Percentiles rank a stretch among this genome's conserved stretches.
These are phyloP conservation scores for Pseudochirops corinnae DNA, from an alignment of 2,797 vertebrate genomes.

Conservation along the genomic window DNA sequence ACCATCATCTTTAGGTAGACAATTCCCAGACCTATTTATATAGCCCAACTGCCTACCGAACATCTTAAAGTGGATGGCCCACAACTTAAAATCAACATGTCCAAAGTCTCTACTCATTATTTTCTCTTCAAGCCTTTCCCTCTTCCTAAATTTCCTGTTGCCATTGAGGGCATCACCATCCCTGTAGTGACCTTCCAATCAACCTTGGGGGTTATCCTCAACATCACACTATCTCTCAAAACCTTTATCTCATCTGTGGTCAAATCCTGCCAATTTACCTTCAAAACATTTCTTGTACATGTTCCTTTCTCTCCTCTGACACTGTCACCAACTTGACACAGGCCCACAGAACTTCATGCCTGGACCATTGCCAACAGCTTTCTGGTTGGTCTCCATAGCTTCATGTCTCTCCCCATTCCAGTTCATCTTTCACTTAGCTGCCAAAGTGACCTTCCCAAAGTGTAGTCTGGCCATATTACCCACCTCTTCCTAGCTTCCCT, in stretches of 20 bases:
- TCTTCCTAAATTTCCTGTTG: background rate
- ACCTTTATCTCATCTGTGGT: background rate
- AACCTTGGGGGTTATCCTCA: background rate
- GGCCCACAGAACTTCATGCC: background rate
- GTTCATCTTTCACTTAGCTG: background rate
- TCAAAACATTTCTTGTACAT: background rate
- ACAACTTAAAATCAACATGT: background rate
- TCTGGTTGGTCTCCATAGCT: background rate
- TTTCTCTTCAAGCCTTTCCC: background rate
- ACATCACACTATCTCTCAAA: background rate
- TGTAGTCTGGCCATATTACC: background rate
- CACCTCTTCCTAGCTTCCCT: background rate
- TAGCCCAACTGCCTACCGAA: background rate
- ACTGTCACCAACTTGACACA: background rate
- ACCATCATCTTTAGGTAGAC: background rate
- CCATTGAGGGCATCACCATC: background rate
- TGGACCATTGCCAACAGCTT: background rate
- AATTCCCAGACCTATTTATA: background rate
- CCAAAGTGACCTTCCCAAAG: background rate
- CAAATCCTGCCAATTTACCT: background rate
- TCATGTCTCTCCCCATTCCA: background rate
- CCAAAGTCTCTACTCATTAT: background rate
- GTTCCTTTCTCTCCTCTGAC: background rate
- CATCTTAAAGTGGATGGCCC: background rate
- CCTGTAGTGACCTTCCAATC: background rate